Conservation (phyloP, 2,113 vertebrate genomes). For the Campylomormyrus numenius region DNA sequence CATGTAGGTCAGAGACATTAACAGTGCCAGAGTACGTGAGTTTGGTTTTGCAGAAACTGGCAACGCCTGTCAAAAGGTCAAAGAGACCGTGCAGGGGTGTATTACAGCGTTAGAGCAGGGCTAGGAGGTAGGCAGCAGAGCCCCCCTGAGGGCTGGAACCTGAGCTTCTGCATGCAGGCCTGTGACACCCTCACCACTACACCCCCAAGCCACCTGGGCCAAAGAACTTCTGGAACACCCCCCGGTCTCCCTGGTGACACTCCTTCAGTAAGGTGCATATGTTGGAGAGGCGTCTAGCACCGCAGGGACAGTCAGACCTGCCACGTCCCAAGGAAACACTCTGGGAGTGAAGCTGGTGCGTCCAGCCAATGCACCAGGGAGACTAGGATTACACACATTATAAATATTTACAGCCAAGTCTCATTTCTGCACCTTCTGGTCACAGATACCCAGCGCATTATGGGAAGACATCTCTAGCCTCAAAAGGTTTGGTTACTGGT, state of each 20-base stretch:
- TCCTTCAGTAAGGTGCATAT: neutral
- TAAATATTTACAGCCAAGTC: neutral
- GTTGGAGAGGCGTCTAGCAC: neutral
- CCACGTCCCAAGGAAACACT: neutral
- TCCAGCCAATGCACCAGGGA: neutral
- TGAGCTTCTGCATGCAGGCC: constrained; percentile 49
- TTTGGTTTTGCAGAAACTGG: neutral
- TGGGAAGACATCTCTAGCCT: neutral
- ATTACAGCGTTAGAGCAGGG: constrained; percentile 44
- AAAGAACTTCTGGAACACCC: neutral
- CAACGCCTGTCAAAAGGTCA: no score
- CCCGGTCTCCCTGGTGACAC: neutral
- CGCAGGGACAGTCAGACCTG: neutral
- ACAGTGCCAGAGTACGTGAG: neutral
- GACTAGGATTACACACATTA: neutral
- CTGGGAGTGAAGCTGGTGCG: neutral
- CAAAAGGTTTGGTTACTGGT: neutral
- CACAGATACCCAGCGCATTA: neutral
- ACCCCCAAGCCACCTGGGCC: neutral
- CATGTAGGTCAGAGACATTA: neutral
- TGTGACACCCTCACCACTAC: constrained; percentile 31
- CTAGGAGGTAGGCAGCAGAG: constrained; percentile 57
- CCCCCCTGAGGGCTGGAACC: constrained; percentile 46
- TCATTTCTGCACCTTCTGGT: neutral
- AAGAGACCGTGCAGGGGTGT: neutral